These are phyloP conservation scores for Lithobates pipiens DNA, from an alignment of 2,797 vertebrate genomes.

Conservation along the genomic window DNA sequence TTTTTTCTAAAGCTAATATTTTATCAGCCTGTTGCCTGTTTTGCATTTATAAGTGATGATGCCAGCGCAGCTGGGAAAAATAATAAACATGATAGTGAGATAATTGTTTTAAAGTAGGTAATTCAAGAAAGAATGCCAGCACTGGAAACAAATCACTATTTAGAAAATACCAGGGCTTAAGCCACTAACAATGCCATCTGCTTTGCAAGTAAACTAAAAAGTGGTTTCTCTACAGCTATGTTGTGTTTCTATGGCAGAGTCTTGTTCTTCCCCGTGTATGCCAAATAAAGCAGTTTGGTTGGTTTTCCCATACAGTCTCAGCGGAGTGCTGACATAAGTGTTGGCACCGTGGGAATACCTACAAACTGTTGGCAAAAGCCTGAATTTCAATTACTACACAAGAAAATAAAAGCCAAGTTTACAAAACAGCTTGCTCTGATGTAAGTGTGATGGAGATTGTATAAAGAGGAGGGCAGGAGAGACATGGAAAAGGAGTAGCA, in stretches of 20 bases:
- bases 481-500: conserved; percentile 27
- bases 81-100: conserved; percentile 6
- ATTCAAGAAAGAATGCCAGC: background rate
- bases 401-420: conserved; percentile 29
- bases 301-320: conserved; percentile 33
- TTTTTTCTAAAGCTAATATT: conserved; percentile 18
- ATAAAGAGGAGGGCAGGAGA: conserved; percentile 1
- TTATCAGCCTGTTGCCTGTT: conserved; percentile 29
- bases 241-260: conserved; percentile 5
- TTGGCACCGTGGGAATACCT: conserved; percentile 50
- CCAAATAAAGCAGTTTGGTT: conserved; percentile 48
- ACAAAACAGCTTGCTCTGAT: conserved; percentile 48
- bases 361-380: conserved; percentile 33
- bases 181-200: background rate
- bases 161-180: background rate
- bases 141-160: conserved; percentile 12
- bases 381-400: conserved; percentile 37
- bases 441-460: conserved; percentile 29
- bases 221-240: background rate
- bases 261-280: background rate
- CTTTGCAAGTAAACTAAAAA: background rate
- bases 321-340: conserved; percentile 41
- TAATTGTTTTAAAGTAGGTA: conserved; percentile 17
- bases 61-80: conserved; percentile 24
- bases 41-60: background rate